Evolutionary conservation across 1,140 invertebrate species (phyloP), one percentile per base, ranked within the genome.

Genomic region (Idris sp.): DNA sequence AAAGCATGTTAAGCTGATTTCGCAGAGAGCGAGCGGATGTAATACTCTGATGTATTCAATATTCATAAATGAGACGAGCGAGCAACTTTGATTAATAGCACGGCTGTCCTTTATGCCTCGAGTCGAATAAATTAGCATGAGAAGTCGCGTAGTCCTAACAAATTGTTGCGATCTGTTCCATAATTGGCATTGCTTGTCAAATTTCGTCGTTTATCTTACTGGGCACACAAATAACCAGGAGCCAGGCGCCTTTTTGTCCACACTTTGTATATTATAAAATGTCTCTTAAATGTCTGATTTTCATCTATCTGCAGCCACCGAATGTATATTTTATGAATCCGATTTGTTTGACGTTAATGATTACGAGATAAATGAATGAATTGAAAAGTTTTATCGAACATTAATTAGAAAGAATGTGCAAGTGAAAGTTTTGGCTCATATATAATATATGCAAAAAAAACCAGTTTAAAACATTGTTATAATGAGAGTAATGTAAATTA

Each of bases 21-120:
- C 36, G 74, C 44, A 68, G 41, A n/a, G n/a, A 65, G 64, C 58
- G 53, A 61, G 64, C 54, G 68, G 68, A 77, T 77, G 68, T 77
- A 73, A 77, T 61, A 53, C 58, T 41, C 58, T 53, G 62, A 76
- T 76, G 65, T 76, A 76, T 76, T 76, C 67, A 76, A 76, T 76
- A 76, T 76, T 72, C 67, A 72, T 76, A 76, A 76, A 48, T 56
- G 53, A 61, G 74, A 67, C 51, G 74, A 59, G 41, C 61, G 61
- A 72, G 74, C 28, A 76, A 72, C 49, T 76, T 76, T 76, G 74
- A 76, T 76, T 76, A 76, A 76, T 76, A 41, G 56, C 59, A 44
- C 46, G 53, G 51, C 59, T 59, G 59, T 69, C 59, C 59, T 71
- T 75, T 69, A 31, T 62, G 65, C 74, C 67, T 35, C 40, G 38